Evolutionary conservation across 2,888 invertebrate genomes (phyloP).

Genomic region (Drosophila lacicola): DNA sequence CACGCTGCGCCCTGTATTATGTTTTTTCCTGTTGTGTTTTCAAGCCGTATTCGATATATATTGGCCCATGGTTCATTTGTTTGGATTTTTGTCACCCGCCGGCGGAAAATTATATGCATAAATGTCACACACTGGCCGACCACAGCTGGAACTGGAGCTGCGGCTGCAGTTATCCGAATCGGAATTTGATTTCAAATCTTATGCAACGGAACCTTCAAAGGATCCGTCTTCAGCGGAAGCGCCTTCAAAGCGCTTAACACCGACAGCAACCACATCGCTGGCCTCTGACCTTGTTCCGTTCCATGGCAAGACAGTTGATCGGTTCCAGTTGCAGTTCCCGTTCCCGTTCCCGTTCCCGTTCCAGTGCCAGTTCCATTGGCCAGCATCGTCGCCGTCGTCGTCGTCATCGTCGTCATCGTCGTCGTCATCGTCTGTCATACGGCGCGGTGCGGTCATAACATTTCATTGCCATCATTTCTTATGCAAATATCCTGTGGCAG

Average conservation of each 20-base stretch:
- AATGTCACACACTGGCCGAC: conserved; percentile 33
- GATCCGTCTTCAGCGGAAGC: conserved; percentile 36
- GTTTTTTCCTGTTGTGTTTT: conserved; percentile 1
- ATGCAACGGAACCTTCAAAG: conserved; percentile 36
- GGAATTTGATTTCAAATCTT: conserved; percentile 16
- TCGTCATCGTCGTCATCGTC: conserved; percentile 14
- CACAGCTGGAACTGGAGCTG: conserved; percentile 45
- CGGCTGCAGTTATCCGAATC: background rate
- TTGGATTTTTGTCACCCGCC: conserved; percentile 53
- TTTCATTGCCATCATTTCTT: conserved; percentile 83
- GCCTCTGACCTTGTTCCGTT: conserved; percentile 48
- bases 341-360: conserved; percentile 6
- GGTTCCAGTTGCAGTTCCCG: conserved; percentile 6
- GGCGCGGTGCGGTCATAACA: conserved; percentile 79
- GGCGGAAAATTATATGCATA: conserved; percentile 70
- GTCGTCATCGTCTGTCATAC: conserved; percentile 67
- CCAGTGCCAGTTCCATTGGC: conserved; percentile 9
- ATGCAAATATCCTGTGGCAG: conserved; percentile 83
- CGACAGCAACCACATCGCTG: conserved; percentile 17
- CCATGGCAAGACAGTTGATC: conserved; percentile 4
- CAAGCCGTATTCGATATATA: conserved; percentile 58
- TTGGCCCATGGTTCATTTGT: conserved; percentile 75
- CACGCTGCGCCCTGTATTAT: conserved; percentile 71
- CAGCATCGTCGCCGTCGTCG: background rate
- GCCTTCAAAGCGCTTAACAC: conserved; percentile 39